A percentile compares a stretch with the other conserved stretches of the same genome.
These are phyloP conservation scores for Cossypha caffra DNA, from an alignment of 2,797 vertebrate species.

Conservation along the genomic window DNA sequence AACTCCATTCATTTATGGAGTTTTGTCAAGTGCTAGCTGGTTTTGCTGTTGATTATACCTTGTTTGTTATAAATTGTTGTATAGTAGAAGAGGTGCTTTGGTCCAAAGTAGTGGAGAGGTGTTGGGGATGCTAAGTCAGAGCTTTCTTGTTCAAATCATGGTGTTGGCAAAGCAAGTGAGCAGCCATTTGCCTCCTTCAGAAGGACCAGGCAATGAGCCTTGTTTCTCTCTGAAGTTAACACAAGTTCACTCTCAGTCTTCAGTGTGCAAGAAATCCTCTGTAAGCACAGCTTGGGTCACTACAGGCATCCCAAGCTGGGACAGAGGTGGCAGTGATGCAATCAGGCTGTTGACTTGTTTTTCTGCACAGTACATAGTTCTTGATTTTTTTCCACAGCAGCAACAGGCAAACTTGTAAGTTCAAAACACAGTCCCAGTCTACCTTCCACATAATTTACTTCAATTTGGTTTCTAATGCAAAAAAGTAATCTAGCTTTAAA, in stretches of 20 bases:
- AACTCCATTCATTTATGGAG: background rate
- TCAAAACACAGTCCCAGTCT: background rate
- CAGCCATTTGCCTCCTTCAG: background rate
- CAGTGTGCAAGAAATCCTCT: background rate
- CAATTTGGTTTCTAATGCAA: background rate
- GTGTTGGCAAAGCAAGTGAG: background rate
- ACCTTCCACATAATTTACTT: background rate
- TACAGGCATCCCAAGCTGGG: background rate
- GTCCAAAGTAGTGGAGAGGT: background rate
- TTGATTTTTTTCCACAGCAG: background rate
- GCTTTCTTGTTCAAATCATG: background rate
- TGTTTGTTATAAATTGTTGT: background rate
- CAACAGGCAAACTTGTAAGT: background rate
- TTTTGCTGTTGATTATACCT: background rate
- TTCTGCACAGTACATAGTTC: background rate
- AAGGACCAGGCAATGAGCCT: background rate
- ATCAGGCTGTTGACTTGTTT: background rate
- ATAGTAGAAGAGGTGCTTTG: background rate
- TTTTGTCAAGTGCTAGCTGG: background rate
- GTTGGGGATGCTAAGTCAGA: background rate
- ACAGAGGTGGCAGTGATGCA: background rate
- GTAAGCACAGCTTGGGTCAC: background rate
- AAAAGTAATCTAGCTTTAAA: background rate
- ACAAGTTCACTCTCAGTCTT: background rate
- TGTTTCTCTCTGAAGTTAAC: background rate